A percentile compares a stretch with the other conserved stretches of the same genome.
Conservation (phyloP, 2,888 invertebrate genomes). For the Andrena dorsata region DNA sequence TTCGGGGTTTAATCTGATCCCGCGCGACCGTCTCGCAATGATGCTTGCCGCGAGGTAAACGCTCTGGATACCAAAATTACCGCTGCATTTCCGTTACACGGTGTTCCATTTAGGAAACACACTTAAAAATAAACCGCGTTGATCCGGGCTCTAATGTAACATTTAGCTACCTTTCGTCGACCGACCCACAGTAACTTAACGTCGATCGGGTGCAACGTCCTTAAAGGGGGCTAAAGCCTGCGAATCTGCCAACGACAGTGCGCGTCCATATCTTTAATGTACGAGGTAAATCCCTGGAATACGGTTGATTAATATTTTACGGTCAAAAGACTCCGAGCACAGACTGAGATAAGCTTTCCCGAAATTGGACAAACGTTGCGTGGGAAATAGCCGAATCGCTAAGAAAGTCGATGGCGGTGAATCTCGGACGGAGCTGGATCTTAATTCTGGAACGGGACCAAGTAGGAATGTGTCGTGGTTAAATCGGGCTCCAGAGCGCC, state of each 20-base stretch:
- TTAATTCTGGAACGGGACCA: neutral
- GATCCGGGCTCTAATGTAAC: neutral
- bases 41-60: constrained; percentile 6
- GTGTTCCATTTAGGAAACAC: constrained; percentile 1
- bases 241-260: neutral
- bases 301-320: neutral
- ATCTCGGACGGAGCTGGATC: neutral
- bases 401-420: neutral
- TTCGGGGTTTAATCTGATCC: constrained; percentile 20
- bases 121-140: neutral
- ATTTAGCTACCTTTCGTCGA: neutral
- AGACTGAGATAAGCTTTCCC: no score
- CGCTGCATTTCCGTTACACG: neutral
- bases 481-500: neutral
- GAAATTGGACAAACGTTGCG: neutral
- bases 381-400: neutral
- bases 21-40: constrained; percentile 3
- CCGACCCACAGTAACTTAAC: neutral
- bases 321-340: neutral
- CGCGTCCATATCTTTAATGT: neutral
- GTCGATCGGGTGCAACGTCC: neutral
- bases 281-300: neutral
- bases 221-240: neutral
- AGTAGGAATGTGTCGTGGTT: neutral
- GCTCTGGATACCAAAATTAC: neutral